Evolutionary conservation across 1,140 invertebrate genomes (phyloP).

Genomic region (Gerris buenoi): DNA sequence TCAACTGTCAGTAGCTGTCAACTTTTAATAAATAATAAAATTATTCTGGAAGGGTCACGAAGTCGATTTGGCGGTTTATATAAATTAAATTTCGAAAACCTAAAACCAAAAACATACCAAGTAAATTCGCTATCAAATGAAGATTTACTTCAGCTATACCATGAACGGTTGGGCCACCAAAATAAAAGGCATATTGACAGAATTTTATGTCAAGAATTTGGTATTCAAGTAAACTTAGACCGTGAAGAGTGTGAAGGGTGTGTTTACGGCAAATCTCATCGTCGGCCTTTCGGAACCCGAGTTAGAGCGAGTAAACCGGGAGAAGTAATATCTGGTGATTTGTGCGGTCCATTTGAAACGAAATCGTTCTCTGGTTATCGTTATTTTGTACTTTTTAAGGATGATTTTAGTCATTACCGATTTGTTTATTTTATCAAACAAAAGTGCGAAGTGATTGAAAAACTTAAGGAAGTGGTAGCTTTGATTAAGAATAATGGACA

Average conservation of each 20-base stretch:
- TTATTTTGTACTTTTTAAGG: constrained; percentile 23
- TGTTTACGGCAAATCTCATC: too few species aligned
- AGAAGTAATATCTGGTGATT: constrained; percentile 24
- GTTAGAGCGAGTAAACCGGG: constrained; percentile 18
- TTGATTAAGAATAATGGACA: constrained; percentile 20
- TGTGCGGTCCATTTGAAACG: constrained; percentile 23
- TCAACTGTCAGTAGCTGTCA: too few species aligned
- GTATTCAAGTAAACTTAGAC: constrained; percentile 18
- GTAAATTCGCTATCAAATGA: too few species aligned
- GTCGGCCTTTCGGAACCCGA: constrained; percentile 24
- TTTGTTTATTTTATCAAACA: constrained; percentile 23
- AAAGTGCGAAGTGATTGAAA: constrained; percentile 23
- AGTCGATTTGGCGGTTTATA: too few species aligned
- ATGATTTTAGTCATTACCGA: constrained; percentile 24
- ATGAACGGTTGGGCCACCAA: constrained; percentile 25
- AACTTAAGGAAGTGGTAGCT: constrained; percentile 19
- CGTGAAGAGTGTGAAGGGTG: constrained; percentile 23
- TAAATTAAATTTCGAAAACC: too few species aligned
- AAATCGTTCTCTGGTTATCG: constrained; percentile 22
- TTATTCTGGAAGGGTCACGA: too few species aligned
- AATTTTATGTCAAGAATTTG: constrained; percentile 18
- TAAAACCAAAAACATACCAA: too few species aligned
- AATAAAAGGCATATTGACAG: constrained; percentile 22
- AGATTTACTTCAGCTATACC: too few species aligned
- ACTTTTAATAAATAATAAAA: too few species aligned